A percentile compares a stretch with the other conserved stretches of the same genome.
Evolutionary conservation across 2,888 invertebrate species (phyloP).

Genomic region (Rhodophaea formosa): DNA sequence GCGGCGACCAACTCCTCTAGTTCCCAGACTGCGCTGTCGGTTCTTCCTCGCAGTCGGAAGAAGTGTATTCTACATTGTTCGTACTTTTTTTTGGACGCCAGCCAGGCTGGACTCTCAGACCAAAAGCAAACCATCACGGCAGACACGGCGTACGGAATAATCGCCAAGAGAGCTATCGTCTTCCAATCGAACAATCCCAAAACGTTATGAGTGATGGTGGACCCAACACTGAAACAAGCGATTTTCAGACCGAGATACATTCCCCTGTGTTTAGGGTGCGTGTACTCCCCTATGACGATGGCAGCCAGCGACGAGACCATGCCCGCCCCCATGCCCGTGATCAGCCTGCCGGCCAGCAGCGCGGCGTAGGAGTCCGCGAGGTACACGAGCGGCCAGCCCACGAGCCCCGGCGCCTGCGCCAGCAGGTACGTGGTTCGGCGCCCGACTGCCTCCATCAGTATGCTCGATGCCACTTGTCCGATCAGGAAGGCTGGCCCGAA

Average conservation of each 20-base stretch:
- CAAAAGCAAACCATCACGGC: background rate
- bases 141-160: slow-evolving; percentile 38
- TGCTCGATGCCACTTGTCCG: slow-evolving; percentile 38
- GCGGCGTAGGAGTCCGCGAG: background rate
- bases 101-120: background rate
- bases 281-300: slow-evolving; percentile 38
- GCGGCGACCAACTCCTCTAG: slow-evolving; percentile 32
- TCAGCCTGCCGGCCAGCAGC: slow-evolving; percentile 21
- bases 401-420: background rate
- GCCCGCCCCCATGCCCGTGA: slow-evolving; percentile 33
- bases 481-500: slow-evolving; percentile 32
- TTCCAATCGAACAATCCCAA: slow-evolving; percentile 37
- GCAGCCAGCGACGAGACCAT: slow-evolving; percentile 31
- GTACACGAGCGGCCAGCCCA: background rate
- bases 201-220: slow-evolving; percentile 30
- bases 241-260: slow-evolving; percentile 36
- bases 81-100: background rate
- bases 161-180: slow-evolving; percentile 31
- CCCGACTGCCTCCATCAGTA: slow-evolving; percentile 41
- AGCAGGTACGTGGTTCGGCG: slow-evolving; percentile 23
- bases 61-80: slow-evolving; percentile 70
- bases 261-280: slow-evolving; percentile 36
- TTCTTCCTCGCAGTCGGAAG: slow-evolving; percentile 67
- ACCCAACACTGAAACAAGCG: slow-evolving; percentile 27
- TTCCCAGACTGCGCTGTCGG: slow-evolving; percentile 28